Conservation (phyloP, 2,113 vertebrate species). For the Addax nasomaculatus region DNA sequence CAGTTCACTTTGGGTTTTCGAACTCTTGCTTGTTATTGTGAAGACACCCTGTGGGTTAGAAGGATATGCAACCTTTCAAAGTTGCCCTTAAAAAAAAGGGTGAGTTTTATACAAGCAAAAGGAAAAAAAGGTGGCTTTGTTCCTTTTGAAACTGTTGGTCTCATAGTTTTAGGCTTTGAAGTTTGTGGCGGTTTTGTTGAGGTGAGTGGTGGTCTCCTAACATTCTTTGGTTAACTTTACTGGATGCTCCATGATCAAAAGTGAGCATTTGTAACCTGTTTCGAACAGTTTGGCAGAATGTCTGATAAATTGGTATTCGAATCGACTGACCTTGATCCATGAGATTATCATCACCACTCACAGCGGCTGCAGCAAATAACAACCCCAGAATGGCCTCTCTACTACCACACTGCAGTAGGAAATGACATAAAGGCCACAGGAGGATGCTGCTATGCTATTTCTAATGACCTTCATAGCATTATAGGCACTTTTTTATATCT, state of each 20-base stretch:
- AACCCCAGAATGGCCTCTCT: fast-evolving
- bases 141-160: background rate
- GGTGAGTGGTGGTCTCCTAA: background rate
- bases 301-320: background rate
- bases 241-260: background rate
- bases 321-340: background rate
- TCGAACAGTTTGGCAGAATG: background rate
- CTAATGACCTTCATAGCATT: background rate
- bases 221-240: background rate
- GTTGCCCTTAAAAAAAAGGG: background rate
- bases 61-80: background rate
- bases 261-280: background rate
- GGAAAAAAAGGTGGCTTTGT: background rate
- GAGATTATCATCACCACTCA: background rate
- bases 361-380: too few relatives aligned
- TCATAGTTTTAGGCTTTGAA: background rate
- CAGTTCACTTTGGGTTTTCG: background rate
- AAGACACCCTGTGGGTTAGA: background rate
- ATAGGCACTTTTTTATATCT: background rate
- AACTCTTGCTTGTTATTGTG: background rate
- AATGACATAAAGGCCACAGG: background rate
- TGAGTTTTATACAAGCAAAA: background rate
- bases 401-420: background rate
- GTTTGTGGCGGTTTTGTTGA: background rate
- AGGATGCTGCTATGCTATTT: background rate